Conservation (phyloP, 1,140 invertebrate species). For the Anoplolepis gracilipes region DNA sequence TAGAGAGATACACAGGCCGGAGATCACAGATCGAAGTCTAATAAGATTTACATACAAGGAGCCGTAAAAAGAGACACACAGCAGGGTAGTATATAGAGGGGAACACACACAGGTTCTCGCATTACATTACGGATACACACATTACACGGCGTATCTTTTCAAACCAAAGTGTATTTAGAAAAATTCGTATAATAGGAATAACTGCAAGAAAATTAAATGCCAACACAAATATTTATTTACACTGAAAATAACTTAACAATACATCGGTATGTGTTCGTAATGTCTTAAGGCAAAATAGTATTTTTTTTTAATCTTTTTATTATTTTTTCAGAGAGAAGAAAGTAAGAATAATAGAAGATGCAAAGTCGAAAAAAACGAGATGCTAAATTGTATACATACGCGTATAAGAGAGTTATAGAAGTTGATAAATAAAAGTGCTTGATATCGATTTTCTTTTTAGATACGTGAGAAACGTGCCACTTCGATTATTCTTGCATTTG, state of each 20-base stretch:
- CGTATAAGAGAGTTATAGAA: not conserved
- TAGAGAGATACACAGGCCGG: conserved; percentile 76
- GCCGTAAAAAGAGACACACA: conserved; percentile 61
- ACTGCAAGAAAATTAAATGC: conserved; percentile 60
- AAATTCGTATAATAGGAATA: conserved; percentile 33
- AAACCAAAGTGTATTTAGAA: not conserved
- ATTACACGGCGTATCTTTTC: not conserved
- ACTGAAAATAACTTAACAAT: conserved; percentile 1
- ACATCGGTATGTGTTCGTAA: conserved; percentile 31
- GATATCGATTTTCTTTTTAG: conserved; percentile 2
- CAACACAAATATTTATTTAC: conserved; percentile 58
- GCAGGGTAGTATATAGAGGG: conserved; percentile 3
- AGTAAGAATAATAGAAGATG: conserved; percentile 59
- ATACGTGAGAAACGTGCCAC: conserved; percentile 21
- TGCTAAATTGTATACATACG: conserved; percentile 11
- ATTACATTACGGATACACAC: conserved; percentile 19
- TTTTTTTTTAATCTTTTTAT: not conserved
- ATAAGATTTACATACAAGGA: conserved; percentile 60
- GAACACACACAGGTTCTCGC: not conserved
- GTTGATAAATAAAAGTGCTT: conserved; percentile 18
- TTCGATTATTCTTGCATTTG: conserved; percentile 64
- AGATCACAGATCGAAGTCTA: conserved; percentile 69
- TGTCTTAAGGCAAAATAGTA: not conserved
- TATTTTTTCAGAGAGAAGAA: conserved; percentile 11
- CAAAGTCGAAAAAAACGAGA: not conserved